A percentile compares a stretch with the other conserved stretches of the same genome.
phyloP scores from a whole-genome alignment of 2,888 invertebrate genomes.

The Mesochorus sp. region DNA sequence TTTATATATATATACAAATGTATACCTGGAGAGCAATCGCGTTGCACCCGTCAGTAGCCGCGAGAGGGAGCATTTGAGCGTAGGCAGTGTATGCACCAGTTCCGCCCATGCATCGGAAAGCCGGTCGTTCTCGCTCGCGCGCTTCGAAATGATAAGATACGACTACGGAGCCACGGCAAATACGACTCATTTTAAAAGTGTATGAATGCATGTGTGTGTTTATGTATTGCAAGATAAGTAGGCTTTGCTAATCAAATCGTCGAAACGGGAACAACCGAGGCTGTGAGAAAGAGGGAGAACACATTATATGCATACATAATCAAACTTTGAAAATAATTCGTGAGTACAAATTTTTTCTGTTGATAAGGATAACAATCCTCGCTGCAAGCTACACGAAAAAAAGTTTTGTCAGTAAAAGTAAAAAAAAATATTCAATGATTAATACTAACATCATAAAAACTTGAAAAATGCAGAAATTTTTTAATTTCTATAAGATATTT shows the following conservation, averaged over 20 bases:
- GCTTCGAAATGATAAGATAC: constrained; percentile 66
- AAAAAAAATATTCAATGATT: too few species aligned
- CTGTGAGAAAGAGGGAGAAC: constrained; percentile 6
- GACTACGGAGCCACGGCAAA: constrained; percentile 54
- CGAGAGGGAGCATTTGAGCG: constrained; percentile 65
- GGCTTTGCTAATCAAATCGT: constrained; percentile 45
- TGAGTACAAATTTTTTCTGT: constrained; percentile 10
- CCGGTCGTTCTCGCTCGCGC: constrained; percentile 49
- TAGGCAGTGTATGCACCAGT: constrained; percentile 64
- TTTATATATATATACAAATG: neutral
- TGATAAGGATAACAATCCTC: too few species aligned
- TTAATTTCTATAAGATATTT: too few species aligned
- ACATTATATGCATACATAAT: neutral
- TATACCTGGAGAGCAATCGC: constrained; percentile 20
- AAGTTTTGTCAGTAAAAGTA: too few species aligned
- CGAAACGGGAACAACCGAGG: constrained; percentile 49
- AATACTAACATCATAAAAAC: too few species aligned
- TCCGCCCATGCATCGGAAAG: constrained; percentile 66
- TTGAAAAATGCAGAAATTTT: too few species aligned
- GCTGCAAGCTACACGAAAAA: too few species aligned
- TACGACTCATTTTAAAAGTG: constrained; percentile 38
- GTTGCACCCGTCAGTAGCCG: constrained; percentile 23
- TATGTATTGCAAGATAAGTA: constrained; percentile 47
- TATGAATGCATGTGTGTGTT: too few species aligned
- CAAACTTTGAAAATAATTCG: constrained; percentile 38